A percentile compares a stretch with the other conserved stretches of the same genome.
Conservation (phyloP, 2,797 vertebrate genomes). For the Pteropus rufus region DNA sequence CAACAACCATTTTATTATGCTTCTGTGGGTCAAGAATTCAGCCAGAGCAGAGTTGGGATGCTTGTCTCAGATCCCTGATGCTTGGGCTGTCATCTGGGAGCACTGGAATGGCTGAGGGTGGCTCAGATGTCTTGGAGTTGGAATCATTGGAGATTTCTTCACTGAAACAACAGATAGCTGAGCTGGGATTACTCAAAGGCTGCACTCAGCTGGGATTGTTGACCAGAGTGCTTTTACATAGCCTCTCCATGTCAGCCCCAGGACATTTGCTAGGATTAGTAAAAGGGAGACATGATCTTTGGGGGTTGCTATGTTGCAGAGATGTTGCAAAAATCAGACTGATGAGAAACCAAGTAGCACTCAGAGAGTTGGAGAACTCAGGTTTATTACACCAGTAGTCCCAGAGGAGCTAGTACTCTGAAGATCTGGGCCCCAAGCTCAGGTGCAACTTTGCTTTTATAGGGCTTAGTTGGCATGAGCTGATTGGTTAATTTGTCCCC, state of each 20-base stretch:
- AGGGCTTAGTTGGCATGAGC: too few species aligned
- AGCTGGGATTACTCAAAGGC: not conserved
- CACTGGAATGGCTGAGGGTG: not conserved
- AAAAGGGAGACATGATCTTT: not conserved
- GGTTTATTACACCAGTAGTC: too few species aligned
- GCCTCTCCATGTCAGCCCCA: not conserved
- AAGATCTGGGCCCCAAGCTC: too few species aligned
- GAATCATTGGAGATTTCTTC: not conserved
- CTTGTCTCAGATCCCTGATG: not conserved
- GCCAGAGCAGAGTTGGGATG: not conserved
- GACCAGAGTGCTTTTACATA: not conserved
- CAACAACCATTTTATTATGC: not conserved
- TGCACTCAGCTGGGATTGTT: not conserved
- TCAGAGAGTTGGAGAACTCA: too few species aligned
- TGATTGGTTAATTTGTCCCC: too few species aligned
- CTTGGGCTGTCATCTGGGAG: not conserved
- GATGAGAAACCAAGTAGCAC: too few species aligned
- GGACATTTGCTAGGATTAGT: not conserved
- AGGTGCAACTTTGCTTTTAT: too few species aligned
- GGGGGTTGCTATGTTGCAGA: not conserved
- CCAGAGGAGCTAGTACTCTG: too few species aligned
- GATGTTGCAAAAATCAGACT: too few species aligned
- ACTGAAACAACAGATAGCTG: not conserved
- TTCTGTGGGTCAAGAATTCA: not conserved
- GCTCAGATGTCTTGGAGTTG: not conserved